These are phyloP conservation scores for Nothoprocta pentlandii DNA, from an alignment of 2,113 vertebrate genomes.

Conservation along the genomic window DNA sequence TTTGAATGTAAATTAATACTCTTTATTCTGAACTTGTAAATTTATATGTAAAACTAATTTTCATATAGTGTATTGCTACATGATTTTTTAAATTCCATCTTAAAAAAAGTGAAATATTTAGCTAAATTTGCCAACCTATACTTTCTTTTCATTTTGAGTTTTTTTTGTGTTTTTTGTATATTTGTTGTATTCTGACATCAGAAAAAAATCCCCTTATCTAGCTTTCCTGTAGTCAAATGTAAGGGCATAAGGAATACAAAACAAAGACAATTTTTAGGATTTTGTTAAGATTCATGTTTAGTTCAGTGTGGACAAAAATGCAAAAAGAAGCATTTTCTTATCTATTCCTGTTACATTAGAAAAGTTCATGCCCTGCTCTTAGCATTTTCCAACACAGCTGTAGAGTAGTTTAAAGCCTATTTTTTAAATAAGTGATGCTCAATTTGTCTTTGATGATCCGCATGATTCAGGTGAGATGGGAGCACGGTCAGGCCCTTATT, in stretches of 20 bases:
- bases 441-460: constrained; percentile 91
- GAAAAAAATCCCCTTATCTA: constrained; percentile 21
- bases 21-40: not conserved
- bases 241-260: constrained; percentile 60
- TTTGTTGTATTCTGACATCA: constrained; percentile 15
- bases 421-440: constrained; percentile 90
- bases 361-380: constrained; percentile 86
- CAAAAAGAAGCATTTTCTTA: constrained; percentile 80
- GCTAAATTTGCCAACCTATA: not conserved
- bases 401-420: constrained; percentile 88
- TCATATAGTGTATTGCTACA: not conserved
- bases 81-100: not conserved
- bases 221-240: constrained; percentile 24
- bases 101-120: not conserved
- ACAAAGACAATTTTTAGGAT: constrained; percentile 66
- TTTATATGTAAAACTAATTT: not conserved
- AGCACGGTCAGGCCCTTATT: constrained; percentile 86
- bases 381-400: constrained; percentile 88
- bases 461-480: constrained; percentile 91
- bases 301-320: constrained; percentile 70
- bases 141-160: no score
- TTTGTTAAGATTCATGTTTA: constrained; percentile 82
- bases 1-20: not conserved
- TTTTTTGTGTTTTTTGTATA: not conserved
- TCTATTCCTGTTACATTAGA: constrained; percentile 82